A percentile compares a stretch with the other conserved stretches of the same genome.
Evolutionary conservation across 2,888 invertebrate species (phyloP).

Genomic region (Dryobotodes eremita): DNA sequence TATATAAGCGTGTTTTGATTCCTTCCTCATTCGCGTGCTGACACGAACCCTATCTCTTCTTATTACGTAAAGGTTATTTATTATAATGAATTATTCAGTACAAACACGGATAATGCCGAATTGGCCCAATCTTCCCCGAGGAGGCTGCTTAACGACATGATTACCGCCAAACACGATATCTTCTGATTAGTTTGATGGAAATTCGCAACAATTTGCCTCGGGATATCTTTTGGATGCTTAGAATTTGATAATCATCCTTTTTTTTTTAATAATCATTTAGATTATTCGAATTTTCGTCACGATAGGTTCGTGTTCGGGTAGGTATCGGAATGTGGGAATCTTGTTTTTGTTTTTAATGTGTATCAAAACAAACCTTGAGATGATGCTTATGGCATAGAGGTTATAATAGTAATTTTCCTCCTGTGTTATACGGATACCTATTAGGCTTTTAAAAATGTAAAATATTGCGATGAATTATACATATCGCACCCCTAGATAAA

Average conservation of each 20-base stretch:
- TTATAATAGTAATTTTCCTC: not conserved
- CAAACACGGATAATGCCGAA: conserved; percentile 64
- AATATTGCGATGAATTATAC: not conserved
- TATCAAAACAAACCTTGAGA: conserved; percentile 44
- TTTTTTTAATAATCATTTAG: conserved; percentile 46
- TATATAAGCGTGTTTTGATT: conserved; percentile 47
- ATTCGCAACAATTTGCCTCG: conserved; percentile 52
- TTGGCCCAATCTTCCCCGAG: conserved; percentile 50
- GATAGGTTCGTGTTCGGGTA: conserved; percentile 18
- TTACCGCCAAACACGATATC: conserved; percentile 64
- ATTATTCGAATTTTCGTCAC: conserved; percentile 45
- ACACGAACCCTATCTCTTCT: conserved; percentile 49
- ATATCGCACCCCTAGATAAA: no score
- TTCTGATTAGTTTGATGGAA: conserved; percentile 53
- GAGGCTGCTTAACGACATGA: conserved; percentile 62
- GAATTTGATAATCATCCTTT: conserved; percentile 61
- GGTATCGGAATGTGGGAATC: conserved; percentile 20
- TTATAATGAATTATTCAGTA: conserved; percentile 67
- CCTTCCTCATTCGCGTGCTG: conserved; percentile 64
- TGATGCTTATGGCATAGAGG: conserved; percentile 1
- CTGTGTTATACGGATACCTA: not conserved
- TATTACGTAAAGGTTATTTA: conserved; percentile 65
- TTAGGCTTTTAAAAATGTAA: not conserved
- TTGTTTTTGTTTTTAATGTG: conserved; percentile 17
- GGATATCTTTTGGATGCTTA: conserved; percentile 51